phyloP scores from a whole-genome alignment of 1,140 invertebrate genomes.

The Manduca sexta region DNA sequence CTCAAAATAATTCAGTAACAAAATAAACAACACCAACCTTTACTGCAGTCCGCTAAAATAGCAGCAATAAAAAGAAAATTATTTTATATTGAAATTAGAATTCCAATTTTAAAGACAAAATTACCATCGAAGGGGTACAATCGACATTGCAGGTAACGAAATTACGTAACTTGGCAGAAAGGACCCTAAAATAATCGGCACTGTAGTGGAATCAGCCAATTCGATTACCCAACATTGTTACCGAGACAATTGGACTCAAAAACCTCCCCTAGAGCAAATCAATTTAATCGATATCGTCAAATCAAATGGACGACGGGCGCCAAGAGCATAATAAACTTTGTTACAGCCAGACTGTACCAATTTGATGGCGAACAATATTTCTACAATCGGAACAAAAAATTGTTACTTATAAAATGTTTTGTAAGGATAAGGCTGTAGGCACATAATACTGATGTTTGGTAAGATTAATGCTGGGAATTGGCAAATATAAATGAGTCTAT shows the following conservation, averaged over 20 bases:
- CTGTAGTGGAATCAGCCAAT: constrained; percentile 15
- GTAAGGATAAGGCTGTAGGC: too few species aligned
- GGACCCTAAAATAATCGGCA: neutral
- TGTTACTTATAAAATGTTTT: too few species aligned
- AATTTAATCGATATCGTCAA: constrained; percentile 40
- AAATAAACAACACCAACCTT: constrained; percentile 10
- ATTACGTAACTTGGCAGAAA: too few species aligned
- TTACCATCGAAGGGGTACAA: neutral
- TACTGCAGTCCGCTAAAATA: constrained; percentile 8
- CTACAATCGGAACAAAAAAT: neutral
- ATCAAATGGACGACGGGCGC: constrained; percentile 31
- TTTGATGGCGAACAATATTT: constrained; percentile 14
- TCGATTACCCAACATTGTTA: constrained; percentile 23
- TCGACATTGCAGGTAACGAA: constrained; percentile 1
- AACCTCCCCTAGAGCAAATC: constrained; percentile 27
- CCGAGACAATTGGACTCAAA: constrained; percentile 17
- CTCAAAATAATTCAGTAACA: too few species aligned
- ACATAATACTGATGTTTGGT: too few species aligned
- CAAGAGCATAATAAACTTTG: constrained; percentile 45
- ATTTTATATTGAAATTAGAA: neutral
- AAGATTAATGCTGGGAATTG: too few species aligned
- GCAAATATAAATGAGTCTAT: too few species aligned
- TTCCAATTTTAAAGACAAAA: constrained; percentile 1
- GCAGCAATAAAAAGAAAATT: constrained; percentile 9
- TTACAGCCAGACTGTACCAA: constrained; percentile 31